Evolutionary conservation across 1,140 invertebrate genomes (phyloP).

Genomic region (Maconellicoccus hirsutus): DNA sequence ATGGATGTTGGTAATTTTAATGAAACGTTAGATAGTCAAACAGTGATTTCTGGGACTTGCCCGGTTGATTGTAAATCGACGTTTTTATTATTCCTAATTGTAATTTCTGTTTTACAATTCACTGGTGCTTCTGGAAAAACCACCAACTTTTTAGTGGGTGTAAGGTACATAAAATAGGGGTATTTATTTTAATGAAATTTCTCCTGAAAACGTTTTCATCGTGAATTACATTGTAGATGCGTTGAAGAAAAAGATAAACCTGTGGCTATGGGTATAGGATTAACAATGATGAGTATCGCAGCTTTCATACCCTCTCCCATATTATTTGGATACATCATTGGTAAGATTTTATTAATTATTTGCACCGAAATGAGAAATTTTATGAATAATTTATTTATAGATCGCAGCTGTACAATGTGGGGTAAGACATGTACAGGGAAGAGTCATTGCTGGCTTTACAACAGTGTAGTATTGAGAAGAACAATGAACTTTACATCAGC

Average conservation of each 20-base stretch:
- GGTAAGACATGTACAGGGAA: conserved; percentile 57
- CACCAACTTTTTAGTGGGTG: conserved; percentile 53
- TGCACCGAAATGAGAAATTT: conserved; percentile 1
- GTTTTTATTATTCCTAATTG: conserved; percentile 52
- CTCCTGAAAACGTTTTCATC: no score
- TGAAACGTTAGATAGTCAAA: neutral
- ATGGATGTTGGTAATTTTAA: neutral
- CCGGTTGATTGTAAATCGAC: conserved; percentile 49
- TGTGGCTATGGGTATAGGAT: conserved; percentile 53
- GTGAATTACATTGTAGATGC: conserved; percentile 38
- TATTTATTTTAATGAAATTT: no score
- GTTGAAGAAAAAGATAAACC: conserved; percentile 59
- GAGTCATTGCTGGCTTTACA: conserved; percentile 62
- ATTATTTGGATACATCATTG: conserved; percentile 56
- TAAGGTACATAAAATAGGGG: conserved; percentile 36
- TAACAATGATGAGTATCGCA: conserved; percentile 52
- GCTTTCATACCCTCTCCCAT: conserved; percentile 61
- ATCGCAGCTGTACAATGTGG: conserved; percentile 56
- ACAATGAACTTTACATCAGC: conserved; percentile 53
- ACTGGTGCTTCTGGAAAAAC: conserved; percentile 52
- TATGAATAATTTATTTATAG: conserved; percentile 34
- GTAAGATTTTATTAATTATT: conserved; percentile 35
- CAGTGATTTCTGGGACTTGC: conserved; percentile 34
- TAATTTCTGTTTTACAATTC: conserved; percentile 54
- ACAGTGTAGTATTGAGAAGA: conserved; percentile 49